Evolutionary conservation across 2,888 invertebrate genomes (phyloP).

Genomic region (Syrista parreyssii): DNA sequence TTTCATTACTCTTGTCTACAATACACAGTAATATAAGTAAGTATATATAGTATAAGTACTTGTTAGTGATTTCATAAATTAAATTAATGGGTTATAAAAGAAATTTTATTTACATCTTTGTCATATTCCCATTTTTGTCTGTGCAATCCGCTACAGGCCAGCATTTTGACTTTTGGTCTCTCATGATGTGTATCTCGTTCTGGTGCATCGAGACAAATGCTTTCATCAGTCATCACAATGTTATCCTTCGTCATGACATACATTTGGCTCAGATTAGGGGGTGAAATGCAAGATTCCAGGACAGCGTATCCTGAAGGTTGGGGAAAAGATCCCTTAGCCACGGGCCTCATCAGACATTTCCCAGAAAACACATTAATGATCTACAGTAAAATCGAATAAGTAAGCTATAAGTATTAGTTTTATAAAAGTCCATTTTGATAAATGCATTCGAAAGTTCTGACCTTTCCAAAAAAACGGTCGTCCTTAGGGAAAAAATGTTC

Average conservation of each 20-base stretch:
- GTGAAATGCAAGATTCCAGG: slow-evolving; percentile 73
- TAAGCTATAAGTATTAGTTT: neutral
- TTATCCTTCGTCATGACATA: slow-evolving; percentile 78
- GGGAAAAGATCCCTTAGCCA: slow-evolving; percentile 71
- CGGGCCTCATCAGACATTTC: slow-evolving; percentile 75
- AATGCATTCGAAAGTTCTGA: slow-evolving; percentile 21
- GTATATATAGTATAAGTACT: neutral
- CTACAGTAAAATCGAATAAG: slow-evolving; percentile 55
- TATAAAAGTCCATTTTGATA: neutral
- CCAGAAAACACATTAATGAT: slow-evolving; percentile 68
- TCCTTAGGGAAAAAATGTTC: slow-evolving; percentile 94
- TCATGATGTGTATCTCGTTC: slow-evolving; percentile 67
- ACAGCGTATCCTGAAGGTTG: slow-evolving; percentile 80
- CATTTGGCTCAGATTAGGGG: slow-evolving; percentile 75
- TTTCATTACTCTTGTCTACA: slow-evolving; percentile 67
- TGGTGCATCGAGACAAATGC: slow-evolving; percentile 83
- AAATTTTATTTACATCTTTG: slow-evolving; percentile 57
- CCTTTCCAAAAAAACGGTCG: slow-evolving; percentile 90
- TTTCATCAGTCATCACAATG: slow-evolving; percentile 87
- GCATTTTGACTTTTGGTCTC: slow-evolving; percentile 76
- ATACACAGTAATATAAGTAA: slow-evolving; percentile 40
- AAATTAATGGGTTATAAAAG: slow-evolving; percentile 6
- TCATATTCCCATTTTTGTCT: slow-evolving; percentile 80
- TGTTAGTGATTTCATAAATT: slow-evolving; percentile 2
- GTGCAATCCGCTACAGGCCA: slow-evolving; percentile 75